Percentiles rank a stretch among this genome's conserved stretches.
Conservation (phyloP, 2,797 vertebrate genomes). For the Nothura maculosa region DNA sequence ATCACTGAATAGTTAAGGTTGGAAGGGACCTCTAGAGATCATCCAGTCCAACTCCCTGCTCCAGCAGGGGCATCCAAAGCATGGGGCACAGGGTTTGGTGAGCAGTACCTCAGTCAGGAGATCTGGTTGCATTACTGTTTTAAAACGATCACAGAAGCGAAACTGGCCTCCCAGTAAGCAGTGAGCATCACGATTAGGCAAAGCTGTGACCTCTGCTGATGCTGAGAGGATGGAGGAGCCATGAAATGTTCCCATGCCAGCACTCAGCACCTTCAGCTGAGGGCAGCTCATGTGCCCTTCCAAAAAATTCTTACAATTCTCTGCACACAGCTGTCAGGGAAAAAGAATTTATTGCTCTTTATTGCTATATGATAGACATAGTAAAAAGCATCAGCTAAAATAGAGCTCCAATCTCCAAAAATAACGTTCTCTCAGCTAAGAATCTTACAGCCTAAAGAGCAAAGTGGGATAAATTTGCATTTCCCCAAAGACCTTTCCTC, state of each 20-base stretch:
- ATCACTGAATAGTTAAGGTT: too few species aligned
- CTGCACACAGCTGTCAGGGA: background rate
- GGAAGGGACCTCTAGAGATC: too few species aligned
- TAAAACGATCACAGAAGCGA: background rate
- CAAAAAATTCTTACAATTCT: background rate
- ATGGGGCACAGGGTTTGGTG: too few species aligned
- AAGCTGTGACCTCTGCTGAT: background rate
- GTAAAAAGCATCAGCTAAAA: background rate
- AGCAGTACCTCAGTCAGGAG: background rate
- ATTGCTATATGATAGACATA: background rate
- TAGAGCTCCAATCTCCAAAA: background rate
- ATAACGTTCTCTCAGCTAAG: background rate
- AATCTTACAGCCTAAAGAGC: background rate
- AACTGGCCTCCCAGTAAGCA: accelerated
- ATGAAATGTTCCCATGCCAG: background rate
- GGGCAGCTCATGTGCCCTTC: background rate
- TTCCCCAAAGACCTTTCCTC: background rate
- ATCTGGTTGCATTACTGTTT: background rate
- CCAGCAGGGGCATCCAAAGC: too few species aligned
- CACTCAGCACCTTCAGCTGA: background rate
- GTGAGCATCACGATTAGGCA: accelerated
- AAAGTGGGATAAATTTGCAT: background rate
- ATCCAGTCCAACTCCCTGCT: too few species aligned
- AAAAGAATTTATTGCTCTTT: background rate
- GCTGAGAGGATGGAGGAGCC: accelerated